phyloP scores from a whole-genome alignment of 92 coral and sea anemone species.

The Hydrozoanthus gracilis region DNA sequence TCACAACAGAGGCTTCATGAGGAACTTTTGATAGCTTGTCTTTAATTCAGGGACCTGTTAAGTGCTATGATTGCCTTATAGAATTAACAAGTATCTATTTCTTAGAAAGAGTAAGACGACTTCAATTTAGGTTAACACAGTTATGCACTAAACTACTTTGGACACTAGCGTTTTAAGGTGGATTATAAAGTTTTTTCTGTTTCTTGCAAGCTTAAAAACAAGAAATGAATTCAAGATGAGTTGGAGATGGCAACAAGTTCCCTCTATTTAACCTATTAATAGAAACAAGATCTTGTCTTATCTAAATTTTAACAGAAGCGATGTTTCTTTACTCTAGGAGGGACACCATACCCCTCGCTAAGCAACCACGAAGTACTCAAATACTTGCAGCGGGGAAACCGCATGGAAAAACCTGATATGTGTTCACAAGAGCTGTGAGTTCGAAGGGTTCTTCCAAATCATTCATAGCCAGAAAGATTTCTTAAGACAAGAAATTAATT shows the following conservation, averaged over 20 bases:
- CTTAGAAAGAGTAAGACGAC: no score
- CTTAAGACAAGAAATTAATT: no score
- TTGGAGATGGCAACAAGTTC: no score
- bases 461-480: neutral
- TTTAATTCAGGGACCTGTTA: neutral
- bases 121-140: no score
- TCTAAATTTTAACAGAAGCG: neutral
- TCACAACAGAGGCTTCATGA: neutral
- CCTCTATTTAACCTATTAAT: no score
- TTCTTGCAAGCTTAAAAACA: no score
- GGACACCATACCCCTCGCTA: conserved; percentile 57
- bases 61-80: neutral
- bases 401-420: conserved; percentile 66
- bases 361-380: conserved; percentile 34
- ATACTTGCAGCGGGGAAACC: conserved; percentile 47
- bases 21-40: neutral
- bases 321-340: conserved; percentile 23
- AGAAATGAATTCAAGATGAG: no score
- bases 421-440: conserved; percentile 67
- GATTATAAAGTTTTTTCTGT: no score
- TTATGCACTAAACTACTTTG: no score
- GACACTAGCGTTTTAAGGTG: no score
- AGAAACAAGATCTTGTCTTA: neutral
- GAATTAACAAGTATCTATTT: no score
- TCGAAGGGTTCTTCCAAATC: neutral